Percentiles rank a stretch among this genome's conserved stretches.
These are phyloP conservation scores for Ditylenchus weischeri DNA, from an alignment of 2,888 invertebrate genomes.

Conservation along the genomic window DNA sequence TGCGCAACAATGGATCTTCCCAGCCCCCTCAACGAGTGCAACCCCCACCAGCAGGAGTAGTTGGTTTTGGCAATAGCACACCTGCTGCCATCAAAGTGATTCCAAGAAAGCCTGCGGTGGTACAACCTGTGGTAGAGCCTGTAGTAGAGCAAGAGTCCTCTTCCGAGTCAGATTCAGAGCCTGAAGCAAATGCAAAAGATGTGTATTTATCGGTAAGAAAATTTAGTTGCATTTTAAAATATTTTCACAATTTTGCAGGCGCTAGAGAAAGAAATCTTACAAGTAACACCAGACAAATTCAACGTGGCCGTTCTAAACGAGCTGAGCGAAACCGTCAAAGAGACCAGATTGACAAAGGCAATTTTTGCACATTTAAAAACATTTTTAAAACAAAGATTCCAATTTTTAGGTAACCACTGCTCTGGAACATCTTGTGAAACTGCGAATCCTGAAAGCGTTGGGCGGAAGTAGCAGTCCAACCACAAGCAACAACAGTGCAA, in stretches of 20 bases:
- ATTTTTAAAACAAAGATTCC: not conserved
- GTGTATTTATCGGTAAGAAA: constrained; percentile 5
- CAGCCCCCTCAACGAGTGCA: not conserved
- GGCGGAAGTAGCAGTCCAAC: too few species aligned
- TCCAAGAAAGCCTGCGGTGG: too few species aligned
- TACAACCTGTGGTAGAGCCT: too few species aligned
- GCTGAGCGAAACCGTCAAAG: constrained; percentile 7
- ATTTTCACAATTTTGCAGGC: not conserved
- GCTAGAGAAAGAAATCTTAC: constrained; percentile 5
- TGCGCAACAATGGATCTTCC: constrained; percentile 1
- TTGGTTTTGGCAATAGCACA: too few species aligned
- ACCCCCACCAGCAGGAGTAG: too few species aligned
- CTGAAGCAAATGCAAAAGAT: not conserved
- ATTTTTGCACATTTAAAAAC: not conserved
- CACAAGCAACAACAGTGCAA: too few species aligned
- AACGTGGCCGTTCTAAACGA: not conserved
- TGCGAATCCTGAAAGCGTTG: not conserved
- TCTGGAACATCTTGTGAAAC: constrained; percentile 2
- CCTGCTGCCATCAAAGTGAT: too few species aligned
- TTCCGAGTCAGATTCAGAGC: constrained; percentile 2
- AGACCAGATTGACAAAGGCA: not conserved
- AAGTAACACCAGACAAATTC: constrained; percentile 5
- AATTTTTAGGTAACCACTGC: constrained; percentile 6
- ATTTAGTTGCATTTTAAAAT: too few species aligned
- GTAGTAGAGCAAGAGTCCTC: not conserved